Percentiles rank a stretch among this genome's conserved stretches.
phyloP scores from a whole-genome alignment of 2,888 invertebrate species.

The Coenonympha glycerion region DNA sequence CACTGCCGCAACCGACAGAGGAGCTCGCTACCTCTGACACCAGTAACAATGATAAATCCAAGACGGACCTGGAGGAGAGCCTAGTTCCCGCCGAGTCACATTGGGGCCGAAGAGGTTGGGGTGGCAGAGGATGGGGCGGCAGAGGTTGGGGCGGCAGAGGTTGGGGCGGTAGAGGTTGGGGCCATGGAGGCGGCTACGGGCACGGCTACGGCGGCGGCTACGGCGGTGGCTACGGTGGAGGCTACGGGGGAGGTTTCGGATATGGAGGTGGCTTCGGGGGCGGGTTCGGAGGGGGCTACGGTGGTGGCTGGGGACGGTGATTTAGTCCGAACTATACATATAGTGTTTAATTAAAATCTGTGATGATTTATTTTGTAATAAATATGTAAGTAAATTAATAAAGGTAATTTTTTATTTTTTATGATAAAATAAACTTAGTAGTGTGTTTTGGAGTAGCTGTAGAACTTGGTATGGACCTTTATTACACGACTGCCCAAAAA shows the following conservation, averaged over 20 bases:
- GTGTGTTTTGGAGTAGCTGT: too few species aligned
- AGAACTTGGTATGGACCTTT: too few species aligned
- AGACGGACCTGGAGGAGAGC: background rate
- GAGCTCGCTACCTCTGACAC: too few species aligned
- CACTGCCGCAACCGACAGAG: constrained; percentile 34
- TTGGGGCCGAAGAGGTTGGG: background rate
- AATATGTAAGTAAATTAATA: background rate
- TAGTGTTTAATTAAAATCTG: background rate
- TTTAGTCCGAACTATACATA: background rate
- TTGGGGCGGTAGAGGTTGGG: constrained; percentile 3
- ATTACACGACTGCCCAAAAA: too few species aligned
- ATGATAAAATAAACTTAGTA: too few species aligned
- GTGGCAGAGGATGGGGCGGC: background rate
- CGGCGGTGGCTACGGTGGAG: background rate
- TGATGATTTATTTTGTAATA: constrained; percentile 6
- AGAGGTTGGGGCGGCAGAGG: background rate
- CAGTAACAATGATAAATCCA: background rate
- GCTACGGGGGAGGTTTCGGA: background rate
- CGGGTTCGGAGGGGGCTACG: constrained; percentile 10
- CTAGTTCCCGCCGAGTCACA: constrained; percentile 10
- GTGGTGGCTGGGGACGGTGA: background rate
- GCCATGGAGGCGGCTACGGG: constrained; percentile 14
- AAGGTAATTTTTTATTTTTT: background rate
- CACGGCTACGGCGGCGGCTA: constrained; percentile 17
- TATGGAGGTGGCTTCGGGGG: constrained; percentile 21